Evolutionary conservation across 2,797 vertebrate species (phyloP).

Genomic region (Cottoperca gobio): DNA sequence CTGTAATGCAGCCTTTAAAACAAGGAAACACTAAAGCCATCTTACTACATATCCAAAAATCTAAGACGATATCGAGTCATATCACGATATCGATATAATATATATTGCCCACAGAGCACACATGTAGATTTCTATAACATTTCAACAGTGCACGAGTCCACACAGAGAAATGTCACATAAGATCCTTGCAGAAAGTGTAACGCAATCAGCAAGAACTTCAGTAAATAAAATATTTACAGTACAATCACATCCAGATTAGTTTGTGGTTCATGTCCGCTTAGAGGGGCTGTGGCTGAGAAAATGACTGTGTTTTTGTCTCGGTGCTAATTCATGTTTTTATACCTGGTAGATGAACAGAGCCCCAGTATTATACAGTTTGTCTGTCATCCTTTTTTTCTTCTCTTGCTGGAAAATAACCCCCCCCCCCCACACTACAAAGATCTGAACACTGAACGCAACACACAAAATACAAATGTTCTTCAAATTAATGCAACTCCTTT

Average conservation of each 20-base stretch:
- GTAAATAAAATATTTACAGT: constrained; percentile 11
- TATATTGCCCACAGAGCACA: background rate
- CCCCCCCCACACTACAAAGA: background rate
- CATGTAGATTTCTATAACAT: background rate
- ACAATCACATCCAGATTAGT: background rate
- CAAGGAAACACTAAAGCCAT: too few species aligned
- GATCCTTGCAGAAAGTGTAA: background rate
- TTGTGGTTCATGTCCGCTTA: background rate
- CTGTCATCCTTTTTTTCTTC: background rate
- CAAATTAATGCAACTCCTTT: background rate
- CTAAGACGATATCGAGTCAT: too few species aligned
- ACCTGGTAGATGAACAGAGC: background rate
- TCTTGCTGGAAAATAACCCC: background rate
- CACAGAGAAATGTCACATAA: background rate
- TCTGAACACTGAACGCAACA: background rate
- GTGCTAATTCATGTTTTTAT: constrained; percentile 4
- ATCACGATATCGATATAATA: too few species aligned
- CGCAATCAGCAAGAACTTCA: background rate
- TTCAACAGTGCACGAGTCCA: background rate
- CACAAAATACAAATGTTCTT: background rate
- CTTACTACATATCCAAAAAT: too few species aligned
- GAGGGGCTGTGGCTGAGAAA: background rate
- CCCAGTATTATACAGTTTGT: background rate
- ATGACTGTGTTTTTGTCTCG: background rate
- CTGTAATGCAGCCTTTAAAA: too few species aligned